A percentile compares a stretch with the other conserved stretches of the same genome.
These are phyloP conservation scores for Deroplatys truncata DNA, from an alignment of 2,888 invertebrate species.

Conservation along the genomic window DNA sequence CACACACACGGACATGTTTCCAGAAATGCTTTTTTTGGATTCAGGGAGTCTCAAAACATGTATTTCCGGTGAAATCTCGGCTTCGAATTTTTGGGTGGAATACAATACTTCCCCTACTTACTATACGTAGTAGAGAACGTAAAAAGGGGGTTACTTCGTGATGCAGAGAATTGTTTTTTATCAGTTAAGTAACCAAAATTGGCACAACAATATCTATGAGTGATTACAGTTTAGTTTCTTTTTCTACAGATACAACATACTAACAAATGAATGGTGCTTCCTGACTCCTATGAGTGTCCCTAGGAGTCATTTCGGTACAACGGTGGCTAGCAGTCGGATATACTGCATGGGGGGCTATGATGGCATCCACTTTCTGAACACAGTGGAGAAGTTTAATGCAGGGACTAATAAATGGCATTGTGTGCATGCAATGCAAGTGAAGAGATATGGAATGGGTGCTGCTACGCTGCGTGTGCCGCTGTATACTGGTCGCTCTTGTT, in stretches of 20 bases:
- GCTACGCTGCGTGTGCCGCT: constrained; percentile 35
- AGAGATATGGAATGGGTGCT: constrained; percentile 36
- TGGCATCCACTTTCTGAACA: constrained; percentile 38
- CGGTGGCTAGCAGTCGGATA: constrained; percentile 37
- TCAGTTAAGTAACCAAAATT: too few relatives aligned
- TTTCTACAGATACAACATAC: constrained; percentile 36
- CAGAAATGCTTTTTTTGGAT: too few relatives aligned
- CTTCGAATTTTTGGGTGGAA: too few relatives aligned
- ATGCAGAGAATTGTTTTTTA: too few relatives aligned
- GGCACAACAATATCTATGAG: neutral
- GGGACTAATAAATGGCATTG: constrained; percentile 40
- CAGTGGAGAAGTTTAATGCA: constrained; percentile 41
- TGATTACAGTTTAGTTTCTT: neutral
- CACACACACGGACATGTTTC: too few relatives aligned
- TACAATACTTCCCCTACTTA: too few relatives aligned
- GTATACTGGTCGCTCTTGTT: neutral
- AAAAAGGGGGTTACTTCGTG: too few relatives aligned
- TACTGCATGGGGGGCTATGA: constrained; percentile 40
- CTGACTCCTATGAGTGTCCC: constrained; percentile 38
- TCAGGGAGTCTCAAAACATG: too few relatives aligned
- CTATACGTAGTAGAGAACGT: too few relatives aligned
- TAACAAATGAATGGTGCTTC: constrained; percentile 39
- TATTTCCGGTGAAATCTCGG: too few relatives aligned
- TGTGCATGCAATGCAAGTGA: constrained; percentile 34
- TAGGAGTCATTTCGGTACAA: constrained; percentile 38